Evolutionary conservation across 2,797 vertebrate genomes (phyloP).

Genomic region (Micrastur ruficollis): DNA sequence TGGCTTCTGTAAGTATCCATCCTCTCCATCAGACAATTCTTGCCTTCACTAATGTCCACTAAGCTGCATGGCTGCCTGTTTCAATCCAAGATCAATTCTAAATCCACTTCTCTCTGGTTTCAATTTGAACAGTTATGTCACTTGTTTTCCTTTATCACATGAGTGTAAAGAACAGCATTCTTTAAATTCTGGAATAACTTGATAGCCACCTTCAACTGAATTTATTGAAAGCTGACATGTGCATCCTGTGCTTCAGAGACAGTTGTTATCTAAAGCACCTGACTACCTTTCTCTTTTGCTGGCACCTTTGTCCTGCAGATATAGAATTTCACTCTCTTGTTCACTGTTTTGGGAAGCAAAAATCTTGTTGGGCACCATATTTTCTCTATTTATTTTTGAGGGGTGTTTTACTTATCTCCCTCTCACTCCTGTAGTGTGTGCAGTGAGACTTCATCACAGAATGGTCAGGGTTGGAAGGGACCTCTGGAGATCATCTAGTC

Average conservation of each 20-base stretch:
- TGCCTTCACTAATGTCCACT: not conserved
- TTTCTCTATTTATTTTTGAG: not conserved
- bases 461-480: too few relatives aligned
- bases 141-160: not conserved
- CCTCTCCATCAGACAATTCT: not conserved
- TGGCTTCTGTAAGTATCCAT: not conserved
- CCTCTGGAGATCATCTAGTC: too few relatives aligned
- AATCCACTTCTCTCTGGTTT: not conserved
- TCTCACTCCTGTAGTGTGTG: not conserved
- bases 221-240: not conserved
- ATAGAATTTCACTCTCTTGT: not conserved
- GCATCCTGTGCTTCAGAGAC: not conserved
- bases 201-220: not conserved
- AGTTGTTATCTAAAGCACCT: not conserved
- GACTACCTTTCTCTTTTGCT: not conserved
- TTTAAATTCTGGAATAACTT: not conserved
- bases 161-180: not conserved
- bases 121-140: not conserved
- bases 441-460: not conserved
- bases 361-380: not conserved
- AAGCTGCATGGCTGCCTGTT: not conserved
- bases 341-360: not conserved
- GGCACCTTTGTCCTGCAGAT: not conserved
- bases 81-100: not conserved
- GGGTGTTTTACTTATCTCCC: not conserved